A percentile compares a stretch with the other conserved stretches of the same genome.
Evolutionary conservation across 1,140 invertebrate species (phyloP).

Genomic region (Calliphora vicina): DNA sequence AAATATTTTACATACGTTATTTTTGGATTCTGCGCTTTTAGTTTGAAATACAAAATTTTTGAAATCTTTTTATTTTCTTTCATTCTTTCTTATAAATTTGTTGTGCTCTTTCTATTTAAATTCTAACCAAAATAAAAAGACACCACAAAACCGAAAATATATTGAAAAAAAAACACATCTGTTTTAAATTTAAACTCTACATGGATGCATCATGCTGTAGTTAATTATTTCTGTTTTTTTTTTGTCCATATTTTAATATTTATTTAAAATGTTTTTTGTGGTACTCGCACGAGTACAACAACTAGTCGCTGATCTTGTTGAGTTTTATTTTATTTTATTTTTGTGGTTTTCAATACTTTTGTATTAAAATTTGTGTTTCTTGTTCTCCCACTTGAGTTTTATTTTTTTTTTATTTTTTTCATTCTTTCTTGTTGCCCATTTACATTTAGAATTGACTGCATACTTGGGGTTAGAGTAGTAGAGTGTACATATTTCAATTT

Average conservation of each 20-base stretch:
- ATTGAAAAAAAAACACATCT: neutral
- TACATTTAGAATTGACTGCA: neutral
- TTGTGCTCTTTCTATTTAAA: neutral
- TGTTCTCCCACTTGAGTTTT: slow-evolving; percentile 7
- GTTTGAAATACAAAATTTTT: neutral
- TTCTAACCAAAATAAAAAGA: neutral
- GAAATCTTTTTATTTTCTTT: neutral
- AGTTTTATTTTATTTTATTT: neutral
- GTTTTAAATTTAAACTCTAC: neutral
- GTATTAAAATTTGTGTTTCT: neutral
- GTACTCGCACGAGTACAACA: neutral
- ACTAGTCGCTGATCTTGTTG: neutral
- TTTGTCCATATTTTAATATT: neutral
- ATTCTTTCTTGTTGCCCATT: neutral
- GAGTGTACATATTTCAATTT: neutral
- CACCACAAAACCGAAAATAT: neutral
- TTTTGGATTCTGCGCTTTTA: neutral
- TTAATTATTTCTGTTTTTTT: too few relatives aligned
- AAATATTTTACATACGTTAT: neutral
- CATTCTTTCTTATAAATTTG: neutral
- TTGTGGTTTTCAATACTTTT: neutral
- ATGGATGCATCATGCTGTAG: neutral
- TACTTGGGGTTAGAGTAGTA: neutral
- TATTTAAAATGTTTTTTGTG: neutral
- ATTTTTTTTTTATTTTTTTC: neutral